Percentiles rank a stretch among this genome's conserved stretches.
Conservation (phyloP, 2,113 vertebrate species). For the Ageneiosus marmoratus region DNA sequence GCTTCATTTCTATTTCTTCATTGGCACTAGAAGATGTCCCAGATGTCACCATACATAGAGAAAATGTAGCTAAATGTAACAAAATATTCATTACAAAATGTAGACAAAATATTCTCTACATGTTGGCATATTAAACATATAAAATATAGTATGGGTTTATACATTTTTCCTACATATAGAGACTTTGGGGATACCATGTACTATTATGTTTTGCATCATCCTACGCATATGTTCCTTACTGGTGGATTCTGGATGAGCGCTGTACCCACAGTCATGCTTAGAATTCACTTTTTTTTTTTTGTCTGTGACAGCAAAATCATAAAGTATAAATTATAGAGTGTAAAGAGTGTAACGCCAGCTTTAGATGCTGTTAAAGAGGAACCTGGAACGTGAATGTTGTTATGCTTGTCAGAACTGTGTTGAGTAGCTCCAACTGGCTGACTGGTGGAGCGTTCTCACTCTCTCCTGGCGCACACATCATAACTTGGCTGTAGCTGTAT, state of each 20-base stretch:
- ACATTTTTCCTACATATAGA: no score
- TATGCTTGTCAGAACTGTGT: conserved; percentile 39
- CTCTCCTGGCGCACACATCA: conserved; percentile 5
- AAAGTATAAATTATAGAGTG: no score
- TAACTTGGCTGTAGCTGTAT: background rate
- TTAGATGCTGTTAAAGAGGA: background rate
- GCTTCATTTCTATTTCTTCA: background rate
- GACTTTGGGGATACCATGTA: no score
- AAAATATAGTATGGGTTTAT: no score
- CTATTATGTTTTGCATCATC: background rate
- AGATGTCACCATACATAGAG: no score
- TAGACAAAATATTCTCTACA: no score
- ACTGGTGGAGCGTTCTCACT: conserved; percentile 6
- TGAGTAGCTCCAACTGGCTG: conserved; percentile 34
- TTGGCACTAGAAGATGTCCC: no score
- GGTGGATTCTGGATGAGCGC: background rate
- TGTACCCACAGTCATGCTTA: background rate
- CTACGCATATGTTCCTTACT: background rate
- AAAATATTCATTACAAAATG: no score
- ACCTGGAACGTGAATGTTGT: conserved; percentile 23
- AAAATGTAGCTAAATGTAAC: no score
- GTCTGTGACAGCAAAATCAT: background rate
- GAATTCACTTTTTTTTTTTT: background rate
- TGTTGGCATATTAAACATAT: no score
- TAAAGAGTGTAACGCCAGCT: background rate